Percentiles rank a stretch among this genome's conserved stretches.
These are phyloP conservation scores for Sterna hirundo DNA, from an alignment of 2,113 vertebrate genomes.

Conservation along the genomic window DNA sequence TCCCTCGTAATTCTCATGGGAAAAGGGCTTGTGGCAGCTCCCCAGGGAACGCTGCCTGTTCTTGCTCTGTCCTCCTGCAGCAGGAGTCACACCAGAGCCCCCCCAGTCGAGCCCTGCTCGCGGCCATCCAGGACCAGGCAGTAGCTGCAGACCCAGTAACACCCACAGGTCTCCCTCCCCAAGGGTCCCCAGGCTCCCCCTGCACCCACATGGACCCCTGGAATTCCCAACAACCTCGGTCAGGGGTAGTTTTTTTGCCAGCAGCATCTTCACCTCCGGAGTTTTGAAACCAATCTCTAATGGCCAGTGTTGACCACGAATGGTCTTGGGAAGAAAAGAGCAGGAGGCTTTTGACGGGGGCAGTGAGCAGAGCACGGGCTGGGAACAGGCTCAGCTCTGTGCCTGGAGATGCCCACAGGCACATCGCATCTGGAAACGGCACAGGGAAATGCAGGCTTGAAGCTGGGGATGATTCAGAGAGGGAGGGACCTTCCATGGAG, in stretches of 20 bases:
- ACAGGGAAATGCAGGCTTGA: background rate
- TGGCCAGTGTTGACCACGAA: background rate
- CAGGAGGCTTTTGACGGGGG: background rate
- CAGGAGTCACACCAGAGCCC: background rate
- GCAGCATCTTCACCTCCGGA: background rate
- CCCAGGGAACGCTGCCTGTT: fast-evolving
- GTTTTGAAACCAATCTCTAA: background rate
- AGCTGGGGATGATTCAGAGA: background rate
- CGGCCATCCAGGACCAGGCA: background rate
- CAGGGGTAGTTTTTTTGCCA: background rate
- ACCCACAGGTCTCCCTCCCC: background rate
- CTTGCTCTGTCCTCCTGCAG: background rate
- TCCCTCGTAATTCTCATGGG: fast-evolving
- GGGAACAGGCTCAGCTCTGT: background rate
- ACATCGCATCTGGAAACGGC: background rate
- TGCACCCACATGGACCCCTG: too few relatives aligned
- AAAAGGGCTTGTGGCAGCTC: background rate
- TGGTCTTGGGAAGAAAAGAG: background rate
- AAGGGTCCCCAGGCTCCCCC: background rate
- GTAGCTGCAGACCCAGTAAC: background rate
- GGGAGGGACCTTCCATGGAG: fast-evolving
- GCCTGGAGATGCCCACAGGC: background rate
- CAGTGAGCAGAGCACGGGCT: background rate
- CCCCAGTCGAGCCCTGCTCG: background rate
- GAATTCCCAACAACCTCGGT: background rate